phyloP scores from a whole-genome alignment of 2,797 vertebrate species.

The Esox masquinongy region DNA sequence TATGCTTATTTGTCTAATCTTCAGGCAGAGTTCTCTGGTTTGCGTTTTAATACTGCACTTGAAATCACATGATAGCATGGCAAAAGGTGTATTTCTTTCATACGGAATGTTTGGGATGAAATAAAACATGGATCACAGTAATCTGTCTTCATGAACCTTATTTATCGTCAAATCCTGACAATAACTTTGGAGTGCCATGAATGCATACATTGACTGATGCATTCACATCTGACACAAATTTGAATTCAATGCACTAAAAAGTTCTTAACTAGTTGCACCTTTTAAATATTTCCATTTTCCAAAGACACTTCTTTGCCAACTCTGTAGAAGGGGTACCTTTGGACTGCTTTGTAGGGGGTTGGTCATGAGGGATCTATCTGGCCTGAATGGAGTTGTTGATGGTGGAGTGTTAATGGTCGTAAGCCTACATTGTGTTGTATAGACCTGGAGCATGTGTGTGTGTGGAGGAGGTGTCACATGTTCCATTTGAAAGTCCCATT shows the following conservation, averaged over 20 bases:
- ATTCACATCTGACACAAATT: background rate
- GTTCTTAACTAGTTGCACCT: background rate
- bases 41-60: conserved; percentile 40
- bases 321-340: background rate
- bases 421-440: background rate
- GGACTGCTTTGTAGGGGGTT: conserved; percentile 3
- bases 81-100: background rate
- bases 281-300: background rate
- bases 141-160: background rate
- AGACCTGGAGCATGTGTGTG: background rate
- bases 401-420: conserved; percentile 4
- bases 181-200: background rate
- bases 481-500: no score
- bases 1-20: background rate
- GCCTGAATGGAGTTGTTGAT: conserved; percentile 37
- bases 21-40: conserved; percentile 19
- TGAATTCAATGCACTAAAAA: background rate
- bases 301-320: background rate
- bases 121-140: background rate
- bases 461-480: background rate
- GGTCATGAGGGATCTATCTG: conserved; percentile 23
- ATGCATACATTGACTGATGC: background rate
- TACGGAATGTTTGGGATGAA: background rate
- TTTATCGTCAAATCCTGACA: background rate
- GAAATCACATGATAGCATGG: background rate